Base-by-base conservation (phyloP, 1,140 invertebrate species). In the Lucilia sericata region DNA sequence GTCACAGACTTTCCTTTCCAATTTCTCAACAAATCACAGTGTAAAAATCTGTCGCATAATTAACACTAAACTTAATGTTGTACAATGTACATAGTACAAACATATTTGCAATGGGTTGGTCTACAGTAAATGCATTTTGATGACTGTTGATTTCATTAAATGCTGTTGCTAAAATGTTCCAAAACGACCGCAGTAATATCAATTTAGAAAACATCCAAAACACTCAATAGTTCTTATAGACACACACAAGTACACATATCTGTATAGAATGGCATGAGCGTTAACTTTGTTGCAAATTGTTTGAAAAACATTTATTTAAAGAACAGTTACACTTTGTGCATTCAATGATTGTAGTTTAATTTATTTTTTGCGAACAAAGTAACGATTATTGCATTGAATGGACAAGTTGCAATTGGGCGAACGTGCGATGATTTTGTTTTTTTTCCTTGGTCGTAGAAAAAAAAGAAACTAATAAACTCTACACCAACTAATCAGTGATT, bases 401-500 rank as follows among this genome's bases (percentile, higher is more conserved):
- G 19, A 25, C 65, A 70, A 70, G 65, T 70, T 70, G 65, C 65
- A 70, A 70, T 70, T 70, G 65, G 65, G 65, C 17, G 65, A 70
- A 70, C 65, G 65, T 70, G 65, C 65, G 65, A 70, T 70, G 65
- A 70, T 70, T 70, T 70, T 70, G 17, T 70, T 21, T 55, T 17
- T 21, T 70, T n/a, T n/a, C n/a, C 65, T 21, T n/a, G 2, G 12
- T 7, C 19, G 25, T 25, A 70, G n/a, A 21, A 19, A 70, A 21
- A 70, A 70, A 19, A 70, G n/a, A 70, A 70, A 70, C 19, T 2
- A 55, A n/a, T 55, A 55, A 55, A 55, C 51, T 17, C 13, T 42
- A 42, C 42, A 42, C 60, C n/a, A 70, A n/a, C n/a, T 70, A 70
- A 70, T 70, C 65, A 70, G 65, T 70, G 65, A 70, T 70, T 70